Evolutionary conservation across 2,113 vertebrate species (phyloP), one percentile per base, ranked within the genome.

Genomic region (Sceloporus undulatus): DNA sequence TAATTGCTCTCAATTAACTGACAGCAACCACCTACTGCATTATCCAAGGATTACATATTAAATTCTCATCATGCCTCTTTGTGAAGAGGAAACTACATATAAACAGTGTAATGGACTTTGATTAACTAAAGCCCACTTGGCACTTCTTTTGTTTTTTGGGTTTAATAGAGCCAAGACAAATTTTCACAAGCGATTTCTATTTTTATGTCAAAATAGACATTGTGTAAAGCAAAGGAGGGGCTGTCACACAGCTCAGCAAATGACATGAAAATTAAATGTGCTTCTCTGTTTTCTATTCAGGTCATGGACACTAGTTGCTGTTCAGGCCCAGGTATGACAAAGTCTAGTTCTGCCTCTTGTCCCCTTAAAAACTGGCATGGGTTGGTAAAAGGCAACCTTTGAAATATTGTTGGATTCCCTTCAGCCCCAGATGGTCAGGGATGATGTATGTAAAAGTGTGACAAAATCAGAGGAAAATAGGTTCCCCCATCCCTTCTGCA

Each of bases 51-150:
- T 92, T 94, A 90, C 88, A 94, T 93, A 95, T 96, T 94, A 95
- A 96, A 95, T 92, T 91, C 93, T 95, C 92, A 95, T 94, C 93
- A 94, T 48, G 65, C 84, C 93, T 92, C 89, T 93, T 88, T 94
- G 90, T 94, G 89, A 92, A 91, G 83, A 82, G 93, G 89, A 93
- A 91, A 94, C 91, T 86, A 90, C 92, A 87, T 91, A 93, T 93
- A 95, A 95, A 96, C 70, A 93, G 85, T 90, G 93, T 93, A 91
- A 93, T 87, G 91, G 84, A 92, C 80, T 89, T 94, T 94, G 93
- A 94, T 89, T 80, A 93, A 94, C 85, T 91, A 93, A 75, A 95
- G 92, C 85, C 92, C 68, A 92, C 82, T 91, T 92, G 90, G 78
- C 25, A 62, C 70, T 91, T 92, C 54, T 68, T 54, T 59, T 85